A percentile compares a stretch with the other conserved stretches of the same genome.
These are phyloP conservation scores for Sthenelais limicola DNA, from an alignment of 2,888 invertebrate genomes.

Conservation along the genomic window DNA sequence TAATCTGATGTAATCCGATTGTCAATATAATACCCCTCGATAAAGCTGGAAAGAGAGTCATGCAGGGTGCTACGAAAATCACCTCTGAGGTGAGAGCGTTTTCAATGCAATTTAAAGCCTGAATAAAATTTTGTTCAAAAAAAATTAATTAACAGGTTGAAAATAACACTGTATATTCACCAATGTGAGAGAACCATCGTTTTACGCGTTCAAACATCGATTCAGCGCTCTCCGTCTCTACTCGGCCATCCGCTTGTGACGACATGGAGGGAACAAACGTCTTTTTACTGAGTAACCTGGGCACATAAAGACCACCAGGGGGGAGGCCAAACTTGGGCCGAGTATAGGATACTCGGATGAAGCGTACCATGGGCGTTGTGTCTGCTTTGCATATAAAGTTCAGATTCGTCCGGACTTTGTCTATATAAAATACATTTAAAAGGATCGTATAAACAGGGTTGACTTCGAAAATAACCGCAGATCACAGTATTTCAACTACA, in stretches of 20 bases:
- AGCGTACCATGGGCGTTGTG: conserved; percentile 43
- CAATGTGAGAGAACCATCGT: conserved; percentile 30
- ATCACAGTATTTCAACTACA: background rate
- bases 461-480: background rate
- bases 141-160: background rate
- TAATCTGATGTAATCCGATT: too few relatives aligned
- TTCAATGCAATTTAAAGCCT: too few relatives aligned
- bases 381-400: conserved; percentile 45
- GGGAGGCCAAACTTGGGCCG: conserved; percentile 51
- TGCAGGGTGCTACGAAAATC: too few relatives aligned
- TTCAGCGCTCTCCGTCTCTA: conserved; percentile 14
- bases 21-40: too few relatives aligned
- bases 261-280: conserved; percentile 44
- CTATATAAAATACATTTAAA: too few relatives aligned
- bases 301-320: conserved; percentile 46
- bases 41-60: too few relatives aligned
- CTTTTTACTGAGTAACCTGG: conserved; percentile 42
- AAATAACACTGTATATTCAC: conserved; percentile 15
- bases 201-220: conserved; percentile 15
- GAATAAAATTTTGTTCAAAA: too few relatives aligned
- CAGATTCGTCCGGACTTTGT: conserved; percentile 42
- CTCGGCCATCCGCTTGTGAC: conserved; percentile 8
- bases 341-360: conserved; percentile 49
- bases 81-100: too few relatives aligned
- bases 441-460: too few relatives aligned